Conservation (phyloP, 2,888 invertebrate species). For the Epicampocera succincta region DNA sequence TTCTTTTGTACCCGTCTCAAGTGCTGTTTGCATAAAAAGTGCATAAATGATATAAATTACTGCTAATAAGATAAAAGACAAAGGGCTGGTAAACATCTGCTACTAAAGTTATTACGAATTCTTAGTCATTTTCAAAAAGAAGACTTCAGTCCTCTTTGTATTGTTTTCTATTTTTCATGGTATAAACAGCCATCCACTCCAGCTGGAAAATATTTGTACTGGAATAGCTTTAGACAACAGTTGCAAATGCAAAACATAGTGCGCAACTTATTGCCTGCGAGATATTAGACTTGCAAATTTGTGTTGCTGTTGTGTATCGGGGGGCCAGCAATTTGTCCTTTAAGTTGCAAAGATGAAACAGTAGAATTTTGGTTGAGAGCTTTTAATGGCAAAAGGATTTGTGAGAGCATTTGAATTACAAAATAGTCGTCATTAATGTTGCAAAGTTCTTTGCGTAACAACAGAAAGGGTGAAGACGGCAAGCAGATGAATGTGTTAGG, state of each 20-base stretch:
- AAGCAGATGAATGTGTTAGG: too few relatives aligned
- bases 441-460: background rate
- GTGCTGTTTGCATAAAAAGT: slow-evolving; percentile 48
- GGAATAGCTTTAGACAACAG: slow-evolving; percentile 28
- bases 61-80: slow-evolving; percentile 60
- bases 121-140: slow-evolving; percentile 32
- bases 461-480: too few relatives aligned
- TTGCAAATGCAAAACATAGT: background rate
- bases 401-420: slow-evolving; percentile 45
- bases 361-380: slow-evolving; percentile 24
- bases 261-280: background rate
- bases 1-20: slow-evolving; percentile 38
- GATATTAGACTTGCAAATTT: slow-evolving; percentile 46
- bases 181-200: too few relatives aligned
- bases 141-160: too few relatives aligned
- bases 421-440: slow-evolving; percentile 53
- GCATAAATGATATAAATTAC: slow-evolving; percentile 58
- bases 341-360: slow-evolving; percentile 12
- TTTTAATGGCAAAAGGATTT: slow-evolving; percentile 52
- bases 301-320: background rate
- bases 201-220: too few relatives aligned
- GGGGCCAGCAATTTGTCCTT: background rate
- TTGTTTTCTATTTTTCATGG: too few relatives aligned
- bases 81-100: slow-evolving; percentile 63
- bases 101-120: slow-evolving; percentile 59